Percentiles rank a stretch among this genome's conserved stretches.
These are phyloP conservation scores for Thymelicus lineola DNA, from an alignment of 2,888 invertebrate genomes.

Conservation along the genomic window DNA sequence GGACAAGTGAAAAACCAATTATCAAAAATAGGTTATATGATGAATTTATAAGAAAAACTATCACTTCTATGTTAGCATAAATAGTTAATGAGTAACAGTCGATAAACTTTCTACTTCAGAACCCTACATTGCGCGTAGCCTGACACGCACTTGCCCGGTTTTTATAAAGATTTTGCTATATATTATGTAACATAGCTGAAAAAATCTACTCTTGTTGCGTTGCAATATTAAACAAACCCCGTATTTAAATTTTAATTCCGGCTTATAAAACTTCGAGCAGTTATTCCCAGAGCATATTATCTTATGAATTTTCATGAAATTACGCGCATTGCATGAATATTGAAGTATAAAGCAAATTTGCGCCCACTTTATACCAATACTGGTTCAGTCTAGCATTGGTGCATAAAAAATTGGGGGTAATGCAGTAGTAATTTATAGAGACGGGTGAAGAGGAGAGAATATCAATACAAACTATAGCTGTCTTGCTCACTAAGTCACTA, in stretches of 20 bases:
- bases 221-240: background rate
- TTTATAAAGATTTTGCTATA: too few species aligned
- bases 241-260: background rate
- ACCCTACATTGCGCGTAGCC: too few species aligned
- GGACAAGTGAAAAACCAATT: too few species aligned
- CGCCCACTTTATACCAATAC: constrained; percentile 13
- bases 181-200: too few species aligned
- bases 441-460: background rate
- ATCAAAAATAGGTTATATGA: too few species aligned
- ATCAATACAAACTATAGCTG: too few species aligned
- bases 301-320: constrained; percentile 10
- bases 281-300: constrained; percentile 6
- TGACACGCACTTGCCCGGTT: too few species aligned
- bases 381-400: constrained; percentile 1
- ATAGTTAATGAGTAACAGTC: too few species aligned
- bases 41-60: too few species aligned
- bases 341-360: constrained; percentile 11
- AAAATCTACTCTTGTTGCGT: background rate
- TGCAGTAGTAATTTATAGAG: background rate
- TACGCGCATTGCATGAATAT: constrained; percentile 10
- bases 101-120: too few species aligned
- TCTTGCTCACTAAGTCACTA: too few species aligned
- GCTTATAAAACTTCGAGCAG: constrained; percentile 8
- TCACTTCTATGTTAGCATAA: too few species aligned
- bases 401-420: background rate